phyloP scores from a whole-genome alignment of 2,113 vertebrate species.

The Todiramphus chloris region DNA sequence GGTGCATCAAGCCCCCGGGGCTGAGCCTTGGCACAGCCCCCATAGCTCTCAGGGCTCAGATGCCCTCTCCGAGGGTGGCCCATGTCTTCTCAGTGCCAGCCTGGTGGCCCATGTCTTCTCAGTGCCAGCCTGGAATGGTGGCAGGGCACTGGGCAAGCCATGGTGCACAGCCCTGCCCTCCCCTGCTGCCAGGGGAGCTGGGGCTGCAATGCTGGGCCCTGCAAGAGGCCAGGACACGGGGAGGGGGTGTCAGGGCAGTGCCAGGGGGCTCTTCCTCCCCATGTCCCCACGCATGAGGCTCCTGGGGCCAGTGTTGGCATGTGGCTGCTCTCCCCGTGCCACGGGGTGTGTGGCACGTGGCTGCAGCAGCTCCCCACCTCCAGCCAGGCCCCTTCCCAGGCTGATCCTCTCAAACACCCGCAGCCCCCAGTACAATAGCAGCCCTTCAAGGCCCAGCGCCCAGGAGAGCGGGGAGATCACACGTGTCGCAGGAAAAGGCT shows the following conservation, averaged over 20 bases:
- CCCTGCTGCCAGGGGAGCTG: rapidly evolving
- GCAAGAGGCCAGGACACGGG: background rate
- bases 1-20: too few species aligned
- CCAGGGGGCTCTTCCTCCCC: background rate
- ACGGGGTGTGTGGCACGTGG: background rate
- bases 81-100: background rate
- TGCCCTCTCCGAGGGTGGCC: background rate
- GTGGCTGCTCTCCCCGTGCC: rapidly evolving
- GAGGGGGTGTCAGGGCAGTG: background rate
- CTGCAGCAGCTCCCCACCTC: background rate
- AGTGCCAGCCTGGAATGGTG: rapidly evolving
- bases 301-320: rapidly evolving
- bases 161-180: background rate
- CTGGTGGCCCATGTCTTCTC: background rate
- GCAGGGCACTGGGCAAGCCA: background rate
- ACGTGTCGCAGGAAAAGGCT: background rate
- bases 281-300: rapidly evolving
- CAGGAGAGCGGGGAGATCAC: background rate
- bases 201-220: background rate
- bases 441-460: background rate
- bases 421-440: background rate
- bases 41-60: rapidly evolving
- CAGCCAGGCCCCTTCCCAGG: background rate
- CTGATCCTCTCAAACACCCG: background rate
- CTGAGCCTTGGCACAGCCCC: background rate